phyloP scores from a whole-genome alignment of 2,797 vertebrate genomes.

The Poeciliopsis paucimaculata region DNA sequence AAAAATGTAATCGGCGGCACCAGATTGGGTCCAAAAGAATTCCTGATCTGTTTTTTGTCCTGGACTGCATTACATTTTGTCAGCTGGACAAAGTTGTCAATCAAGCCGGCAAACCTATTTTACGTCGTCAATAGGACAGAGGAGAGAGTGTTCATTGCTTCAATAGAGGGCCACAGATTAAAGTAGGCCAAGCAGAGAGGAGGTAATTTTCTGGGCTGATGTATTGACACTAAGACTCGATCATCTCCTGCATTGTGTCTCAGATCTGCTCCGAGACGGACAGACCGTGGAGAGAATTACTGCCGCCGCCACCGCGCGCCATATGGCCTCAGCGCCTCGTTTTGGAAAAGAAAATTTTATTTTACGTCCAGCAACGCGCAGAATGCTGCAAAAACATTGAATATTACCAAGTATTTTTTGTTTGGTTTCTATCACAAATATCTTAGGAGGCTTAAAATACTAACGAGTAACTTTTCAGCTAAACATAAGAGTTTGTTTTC shows the following conservation, averaged over 20 bases:
- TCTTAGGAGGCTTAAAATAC: too few relatives aligned
- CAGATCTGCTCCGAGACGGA: conserved; percentile 57
- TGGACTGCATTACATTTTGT: conserved; percentile 80
- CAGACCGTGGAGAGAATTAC: conserved; percentile 39
- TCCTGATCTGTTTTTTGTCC: conserved; percentile 80
- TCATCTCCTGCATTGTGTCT: conserved; percentile 76
- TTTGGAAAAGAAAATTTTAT: conserved; percentile 5
- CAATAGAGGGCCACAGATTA: conserved; percentile 83
- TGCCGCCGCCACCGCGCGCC: conserved; percentile 16
- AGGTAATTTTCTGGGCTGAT: conserved; percentile 81
- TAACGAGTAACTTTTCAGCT: too few relatives aligned
- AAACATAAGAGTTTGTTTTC: too few relatives aligned
- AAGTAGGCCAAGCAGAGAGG: conserved; percentile 81
- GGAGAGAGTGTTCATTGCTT: conserved; percentile 74
- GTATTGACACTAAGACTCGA: conserved; percentile 82
- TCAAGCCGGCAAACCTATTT: conserved; percentile 84
- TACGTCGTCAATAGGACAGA: conserved; percentile 80
- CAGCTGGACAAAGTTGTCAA: conserved; percentile 86
- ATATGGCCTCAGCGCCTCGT: conserved; percentile 15
- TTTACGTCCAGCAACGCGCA: conserved; percentile 8
- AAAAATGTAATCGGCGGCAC: conserved; percentile 79
- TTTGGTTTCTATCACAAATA: too few relatives aligned
- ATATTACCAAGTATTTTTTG: too few relatives aligned
- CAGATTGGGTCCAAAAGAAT: conserved; percentile 82
- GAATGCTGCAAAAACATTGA: neutral